phyloP scores from a whole-genome alignment of 92 coral and sea anemone genomes.

The Heteractis magnifica region DNA sequence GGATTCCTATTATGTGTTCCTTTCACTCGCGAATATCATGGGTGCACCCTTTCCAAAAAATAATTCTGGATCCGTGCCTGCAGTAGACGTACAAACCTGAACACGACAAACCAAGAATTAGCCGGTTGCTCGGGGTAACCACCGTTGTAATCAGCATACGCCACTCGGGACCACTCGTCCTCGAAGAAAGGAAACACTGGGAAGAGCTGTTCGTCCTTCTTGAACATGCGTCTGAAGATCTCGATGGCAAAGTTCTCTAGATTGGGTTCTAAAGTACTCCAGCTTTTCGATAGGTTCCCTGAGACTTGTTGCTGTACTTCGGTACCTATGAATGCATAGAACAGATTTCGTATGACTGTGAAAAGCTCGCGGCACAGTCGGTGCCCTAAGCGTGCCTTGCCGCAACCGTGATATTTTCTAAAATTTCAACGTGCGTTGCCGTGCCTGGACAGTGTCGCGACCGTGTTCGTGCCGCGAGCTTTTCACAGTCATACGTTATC shows the following conservation, averaged over 20 bases:
- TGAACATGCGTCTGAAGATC: slow-evolving; percentile 90
- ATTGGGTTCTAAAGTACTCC: slow-evolving; percentile 79
- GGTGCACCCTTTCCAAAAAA: too few relatives aligned
- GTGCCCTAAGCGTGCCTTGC: too few relatives aligned
- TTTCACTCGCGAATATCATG: too few relatives aligned
- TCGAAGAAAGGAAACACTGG: slow-evolving; percentile 87
- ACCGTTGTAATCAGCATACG: slow-evolving; percentile 79
- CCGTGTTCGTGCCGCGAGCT: too few relatives aligned
- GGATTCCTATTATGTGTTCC: too few relatives aligned
- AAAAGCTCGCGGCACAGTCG: too few relatives aligned
- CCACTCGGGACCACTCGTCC: slow-evolving; percentile 97
- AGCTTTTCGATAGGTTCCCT: slow-evolving; percentile 73
- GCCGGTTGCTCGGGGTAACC: slow-evolving; percentile 89
- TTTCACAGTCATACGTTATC: too few relatives aligned
- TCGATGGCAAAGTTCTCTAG: slow-evolving; percentile 85
- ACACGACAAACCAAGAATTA: slow-evolving; percentile 95
- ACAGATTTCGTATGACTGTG: neutral
- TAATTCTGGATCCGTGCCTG: too few relatives aligned
- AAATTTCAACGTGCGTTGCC: too few relatives aligned
- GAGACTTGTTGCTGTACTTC: slow-evolving; percentile 81
- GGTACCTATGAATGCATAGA: slow-evolving; percentile 50
- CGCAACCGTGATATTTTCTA: too few relatives aligned
- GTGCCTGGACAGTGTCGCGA: too few relatives aligned
- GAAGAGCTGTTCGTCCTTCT: slow-evolving; percentile 73
- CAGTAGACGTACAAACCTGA: slow-evolving; percentile 56